Evolutionary conservation across 2,888 invertebrate species (phyloP), one percentile per base, ranked within the genome.

Genomic region (Diloba caeruleocephala): DNA sequence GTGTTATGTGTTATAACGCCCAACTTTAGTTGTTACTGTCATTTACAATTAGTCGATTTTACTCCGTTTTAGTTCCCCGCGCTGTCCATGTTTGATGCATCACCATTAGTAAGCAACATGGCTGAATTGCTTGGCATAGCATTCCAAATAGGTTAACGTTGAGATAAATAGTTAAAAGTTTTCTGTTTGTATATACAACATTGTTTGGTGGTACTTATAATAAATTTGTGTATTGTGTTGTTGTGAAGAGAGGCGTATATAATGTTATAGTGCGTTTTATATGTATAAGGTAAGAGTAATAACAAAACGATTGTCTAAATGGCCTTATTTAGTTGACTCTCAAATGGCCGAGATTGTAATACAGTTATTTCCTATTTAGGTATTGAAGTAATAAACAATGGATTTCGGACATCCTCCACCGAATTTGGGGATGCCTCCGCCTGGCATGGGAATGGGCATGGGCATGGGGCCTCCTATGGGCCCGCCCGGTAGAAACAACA

Each of bases 381-480:
- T 92, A 84, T 86, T 78, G 82, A 91, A 90, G 87, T 87, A 75
- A 70, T 73, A 82, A 84, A 80, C 79, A 70, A 93, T 93, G 93
- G 93, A 93, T 81, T 93, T 92, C 81, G 90, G 89, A 79, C 89
- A 90, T 74, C 91, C 91, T 74, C 91, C 89, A 60, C 92, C 92
- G 76, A 87, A 89, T 78, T 61, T 91, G 88, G 85, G 84, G 56
- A 88, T 89, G 85, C 90, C 90, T 66, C 90, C 92, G 55, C 92
- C 92, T 58, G 85, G 82, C 34, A 77, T 91, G 88, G 84, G 82
- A 53, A 87, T 89, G 67, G 84, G 83, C 60, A 86, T 87, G 87
- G 79, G 79, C 21, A 82, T 85, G 81, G 87, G 85, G 29, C 78
- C 80, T 28, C 81, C 82, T 65, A 72, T 79, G 73, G 81, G 84